Evolutionary conservation across 2,113 vertebrate genomes (phyloP), one percentile per base, ranked within the genome.

Genomic region (Sterrhoptilus dennistouni): DNA sequence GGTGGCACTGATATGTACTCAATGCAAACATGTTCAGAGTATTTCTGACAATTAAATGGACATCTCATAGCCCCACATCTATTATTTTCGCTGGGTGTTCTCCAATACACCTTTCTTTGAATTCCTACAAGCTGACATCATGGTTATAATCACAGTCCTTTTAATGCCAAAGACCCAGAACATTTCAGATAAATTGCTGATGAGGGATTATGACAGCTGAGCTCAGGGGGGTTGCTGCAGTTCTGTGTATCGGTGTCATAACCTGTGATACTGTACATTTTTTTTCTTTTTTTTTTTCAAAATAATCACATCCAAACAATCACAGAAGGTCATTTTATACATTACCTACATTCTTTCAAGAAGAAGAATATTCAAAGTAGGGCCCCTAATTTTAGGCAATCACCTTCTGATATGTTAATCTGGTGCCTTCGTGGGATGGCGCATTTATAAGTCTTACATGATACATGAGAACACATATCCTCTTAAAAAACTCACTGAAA

Each of bases 61-160:
- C 0, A 0, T 50, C 59, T 54, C 23, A 8, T 16, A 57, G 9
- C 35, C 63, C 54, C 59, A 38, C 4, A 76, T 59, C 11, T 36
- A 44, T 36, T 61, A 33, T 38, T 61, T 87, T 74, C n/a, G 72
- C 15, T 72, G 36, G 8, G 25, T 50, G 42, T 42, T 76, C 14
- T 90, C 53, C 40, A 57, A 38, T 1, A 50, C 6, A 56, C 8
- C 9, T 38, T 70, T 65, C 22, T 81, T 88, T 45, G 24, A 90
- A 81, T 78, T 74, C 54, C 59, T 90, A 29, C 40, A 83, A 60
- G 28, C 5, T 72, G 35, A 45, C 38, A 77, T 74, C 42, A 25
- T 66, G 82, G 64, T 50, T 83, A 35, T 29, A 92, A 61, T 74
- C 40, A 63, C 61, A 24, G 27, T 66, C 27, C 20, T 89, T 78